Evolutionary conservation across 2,113 vertebrate genomes (phyloP), one percentile per base, ranked within the genome.

Genomic region (Hystrix cristata): DNA sequence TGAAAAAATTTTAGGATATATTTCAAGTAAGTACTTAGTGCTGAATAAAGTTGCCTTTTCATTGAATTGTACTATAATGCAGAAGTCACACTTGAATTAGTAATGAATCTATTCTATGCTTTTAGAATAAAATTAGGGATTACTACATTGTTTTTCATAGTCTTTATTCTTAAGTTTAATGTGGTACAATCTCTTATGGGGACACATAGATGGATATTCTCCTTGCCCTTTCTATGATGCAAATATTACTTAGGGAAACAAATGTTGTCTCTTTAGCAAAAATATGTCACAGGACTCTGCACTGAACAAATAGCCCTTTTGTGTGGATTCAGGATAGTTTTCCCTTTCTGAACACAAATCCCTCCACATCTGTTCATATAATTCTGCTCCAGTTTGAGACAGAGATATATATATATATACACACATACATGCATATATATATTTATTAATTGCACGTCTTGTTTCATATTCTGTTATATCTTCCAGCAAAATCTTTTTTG

Each of bases 401-500:
- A 38, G 38, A 38, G 38, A 38, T 38, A 38, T 38, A 38, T 38
- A 38, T 38, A 38, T 38, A 38, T 38, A 38, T 38, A 38, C 2
- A 38, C 38, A 38, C 38, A 38, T 38, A 38, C 38, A 38, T 90
- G 38, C 46, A 18, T 3, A 59, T 55, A 67, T 55, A 71, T 96
- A 98, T 88, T 98, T 97, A 98, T 98, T 92, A 96, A 98, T 98
- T 98, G 69, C 81, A 97, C 97, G 90, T 96, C 92, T 91, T 95
- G 5, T 88, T 98, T 90, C 57, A 97, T 97, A 98, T 98, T 98
- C 96, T 98, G 94, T 97, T 98, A 94, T 97, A 97, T 87, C 97
- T 98, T 97, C 96, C 97, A 98, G 93, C 85, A 91, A n/a, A 78
- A 98, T 97, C 34, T n/a, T 67, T 60, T 98, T 46, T 74, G 34